Conservation (phyloP, 2,113 vertebrate genomes). For the Aramus guarauna region DNA sequence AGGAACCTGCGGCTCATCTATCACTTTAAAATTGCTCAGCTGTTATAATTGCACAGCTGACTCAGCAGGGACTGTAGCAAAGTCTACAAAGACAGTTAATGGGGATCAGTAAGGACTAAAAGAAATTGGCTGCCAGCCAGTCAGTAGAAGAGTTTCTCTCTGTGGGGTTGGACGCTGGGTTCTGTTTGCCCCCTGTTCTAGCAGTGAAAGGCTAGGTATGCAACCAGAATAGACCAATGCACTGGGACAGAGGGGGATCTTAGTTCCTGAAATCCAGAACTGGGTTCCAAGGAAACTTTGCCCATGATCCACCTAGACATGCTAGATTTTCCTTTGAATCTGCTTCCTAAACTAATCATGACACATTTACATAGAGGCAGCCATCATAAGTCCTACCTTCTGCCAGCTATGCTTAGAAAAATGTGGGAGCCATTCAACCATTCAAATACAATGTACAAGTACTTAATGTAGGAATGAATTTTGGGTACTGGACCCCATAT, state of each 20-base stretch:
- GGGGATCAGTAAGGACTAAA: not conserved
- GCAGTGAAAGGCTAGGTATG: not conserved
- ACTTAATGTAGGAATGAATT: not conserved
- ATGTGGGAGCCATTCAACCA: not conserved
- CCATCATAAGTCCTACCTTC: not conserved
- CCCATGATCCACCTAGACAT: not conserved
- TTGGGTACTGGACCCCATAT: not conserved
- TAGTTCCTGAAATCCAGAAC: not conserved
- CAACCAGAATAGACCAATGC: not conserved
- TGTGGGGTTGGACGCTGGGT: not conserved
- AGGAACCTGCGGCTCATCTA: not conserved
- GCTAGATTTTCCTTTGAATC: not conserved
- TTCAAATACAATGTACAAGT: not conserved
- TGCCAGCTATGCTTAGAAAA: not conserved
- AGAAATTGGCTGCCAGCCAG: not conserved
- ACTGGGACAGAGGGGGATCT: not conserved
- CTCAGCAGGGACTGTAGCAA: not conserved
- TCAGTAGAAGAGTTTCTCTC: not conserved
- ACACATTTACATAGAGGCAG: not conserved
- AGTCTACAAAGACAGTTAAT: not conserved
- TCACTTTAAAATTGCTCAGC: not conserved
- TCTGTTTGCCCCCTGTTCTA: not conserved
- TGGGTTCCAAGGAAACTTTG: not conserved
- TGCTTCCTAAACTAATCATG: not conserved
- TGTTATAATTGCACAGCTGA: not conserved